A percentile compares a stretch with the other conserved stretches of the same genome.
Conservation (phyloP, 2,113 vertebrate genomes). For the Peucedramus taeniatus region DNA sequence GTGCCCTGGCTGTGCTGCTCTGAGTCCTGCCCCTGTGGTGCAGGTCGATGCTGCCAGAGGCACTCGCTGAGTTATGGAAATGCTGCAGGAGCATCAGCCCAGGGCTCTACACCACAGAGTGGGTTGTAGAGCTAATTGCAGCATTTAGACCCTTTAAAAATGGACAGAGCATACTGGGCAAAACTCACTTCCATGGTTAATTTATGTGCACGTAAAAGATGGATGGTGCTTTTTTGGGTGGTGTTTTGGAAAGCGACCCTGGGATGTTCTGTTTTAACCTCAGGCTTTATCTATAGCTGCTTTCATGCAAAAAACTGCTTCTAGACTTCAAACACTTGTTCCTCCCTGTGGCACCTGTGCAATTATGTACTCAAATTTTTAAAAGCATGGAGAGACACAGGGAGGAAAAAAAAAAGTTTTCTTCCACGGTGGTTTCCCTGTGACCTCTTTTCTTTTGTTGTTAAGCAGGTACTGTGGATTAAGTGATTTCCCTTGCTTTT, state of each 20-base stretch:
- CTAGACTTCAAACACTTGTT: background rate
- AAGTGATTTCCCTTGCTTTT: background rate
- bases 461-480: background rate
- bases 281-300: background rate
- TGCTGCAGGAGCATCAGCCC: background rate
- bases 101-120: background rate
- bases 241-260: background rate
- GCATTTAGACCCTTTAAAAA: background rate
- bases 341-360: background rate
- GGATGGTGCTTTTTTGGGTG: background rate
- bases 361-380: background rate
- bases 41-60: background rate
- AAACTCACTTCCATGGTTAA: background rate
- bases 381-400: background rate
- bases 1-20: background rate
- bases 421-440: background rate
- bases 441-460: background rate
- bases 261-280: background rate
- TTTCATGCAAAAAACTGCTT: background rate
- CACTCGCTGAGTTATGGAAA: rapidly evolving
- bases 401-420: background rate
- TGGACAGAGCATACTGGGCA: background rate
- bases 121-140: background rate
- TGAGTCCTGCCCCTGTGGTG: rapidly evolving
- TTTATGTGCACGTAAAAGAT: background rate